Evolutionary conservation across 2,888 invertebrate genomes (phyloP), one percentile per base, ranked within the genome.

Genomic region (Antheraea assamensis): DNA sequence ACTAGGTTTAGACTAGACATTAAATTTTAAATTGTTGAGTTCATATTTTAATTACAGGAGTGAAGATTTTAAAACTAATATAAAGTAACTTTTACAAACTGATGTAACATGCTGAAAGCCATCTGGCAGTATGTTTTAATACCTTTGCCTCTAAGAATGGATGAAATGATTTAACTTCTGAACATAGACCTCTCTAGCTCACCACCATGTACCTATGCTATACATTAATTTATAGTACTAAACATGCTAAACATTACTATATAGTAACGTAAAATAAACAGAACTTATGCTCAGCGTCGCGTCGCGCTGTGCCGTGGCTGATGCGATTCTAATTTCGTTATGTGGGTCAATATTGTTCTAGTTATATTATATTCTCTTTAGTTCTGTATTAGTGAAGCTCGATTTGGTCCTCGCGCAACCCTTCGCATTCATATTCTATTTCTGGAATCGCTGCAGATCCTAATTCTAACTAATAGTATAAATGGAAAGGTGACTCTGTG

Each of bases 291-390:
- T n/a, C 19, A 52, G 52, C 52, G 52, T 19, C 15, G 49, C n/a
- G 55, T n/a, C 58, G 52, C 52, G n/a, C 58, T 58, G 24, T 58
- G 10, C 58, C n/a, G 24, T 58, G 24, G 24, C 24, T 24, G 58
- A 58, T n/a, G 58, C 24, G 58, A 52, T 24, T 58, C 58, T 58
- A 58, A 58, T 24, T 58, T n/a, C 13, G 24, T 58, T 58, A 58
- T 58, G 24, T 58, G 58, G 58, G 58, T 58, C n/a, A 58, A 24
- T 58, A 58, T 58, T 58, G 58, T 58, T 58, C 24, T 58, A 55
- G 55, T 55, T n/a, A n/a, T n/a, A 55, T 55, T 55, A 55, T 55
- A 55, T 8, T 55, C 55, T n/a, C 58, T 58, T n/a, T 24, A 58
- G 58, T 58, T 24, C 58, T 24, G 24, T 58, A 13, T 58, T 24